A percentile compares a stretch with the other conserved stretches of the same genome.
Conservation (phyloP, 2,888 invertebrate genomes). For the Craniophora ligustri region DNA sequence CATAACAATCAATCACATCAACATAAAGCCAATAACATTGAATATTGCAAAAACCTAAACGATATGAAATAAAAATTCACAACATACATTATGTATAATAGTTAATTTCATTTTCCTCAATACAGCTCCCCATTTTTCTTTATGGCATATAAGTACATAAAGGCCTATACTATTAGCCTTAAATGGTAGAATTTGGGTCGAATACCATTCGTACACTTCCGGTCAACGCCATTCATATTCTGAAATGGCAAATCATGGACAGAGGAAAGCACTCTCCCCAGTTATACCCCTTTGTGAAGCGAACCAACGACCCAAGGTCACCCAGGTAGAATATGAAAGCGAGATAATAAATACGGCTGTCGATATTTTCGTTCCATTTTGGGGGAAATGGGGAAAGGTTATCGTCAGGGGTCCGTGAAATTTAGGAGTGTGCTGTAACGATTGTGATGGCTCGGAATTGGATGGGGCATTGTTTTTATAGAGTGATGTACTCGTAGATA, state of each 20-base stretch:
- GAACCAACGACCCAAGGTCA: slow-evolving; percentile 21
- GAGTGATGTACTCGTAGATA: slow-evolving; percentile 2
- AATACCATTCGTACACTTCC: slow-evolving; percentile 53
- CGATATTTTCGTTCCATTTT: slow-evolving; percentile 45
- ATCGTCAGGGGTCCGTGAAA: slow-evolving; percentile 25
- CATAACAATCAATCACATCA: no score
- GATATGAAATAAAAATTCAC: slow-evolving; percentile 26
- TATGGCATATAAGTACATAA: slow-evolving; percentile 18
- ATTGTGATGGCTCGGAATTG: slow-evolving; percentile 21
- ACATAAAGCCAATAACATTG: background rate
- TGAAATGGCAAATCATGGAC: slow-evolving; percentile 45
- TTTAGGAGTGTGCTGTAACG: slow-evolving; percentile 39
- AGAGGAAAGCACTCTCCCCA: slow-evolving; percentile 40
- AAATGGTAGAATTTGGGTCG: slow-evolving; percentile 46
- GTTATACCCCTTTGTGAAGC: slow-evolving; percentile 31
- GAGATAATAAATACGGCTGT: slow-evolving; percentile 43
- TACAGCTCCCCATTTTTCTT: slow-evolving; percentile 7
- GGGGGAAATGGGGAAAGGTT: slow-evolving; percentile 36
- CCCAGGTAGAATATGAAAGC: slow-evolving; percentile 43
- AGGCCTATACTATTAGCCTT: slow-evolving; percentile 19
- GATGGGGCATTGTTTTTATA: slow-evolving; percentile 33
- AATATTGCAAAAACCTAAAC: background rate
- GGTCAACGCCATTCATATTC: slow-evolving; percentile 51
- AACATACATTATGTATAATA: slow-evolving; percentile 23
- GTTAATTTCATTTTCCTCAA: slow-evolving; percentile 14